These are phyloP conservation scores for Hirundo rustica DNA, from an alignment of 2,797 vertebrate genomes.

Conservation along the genomic window DNA sequence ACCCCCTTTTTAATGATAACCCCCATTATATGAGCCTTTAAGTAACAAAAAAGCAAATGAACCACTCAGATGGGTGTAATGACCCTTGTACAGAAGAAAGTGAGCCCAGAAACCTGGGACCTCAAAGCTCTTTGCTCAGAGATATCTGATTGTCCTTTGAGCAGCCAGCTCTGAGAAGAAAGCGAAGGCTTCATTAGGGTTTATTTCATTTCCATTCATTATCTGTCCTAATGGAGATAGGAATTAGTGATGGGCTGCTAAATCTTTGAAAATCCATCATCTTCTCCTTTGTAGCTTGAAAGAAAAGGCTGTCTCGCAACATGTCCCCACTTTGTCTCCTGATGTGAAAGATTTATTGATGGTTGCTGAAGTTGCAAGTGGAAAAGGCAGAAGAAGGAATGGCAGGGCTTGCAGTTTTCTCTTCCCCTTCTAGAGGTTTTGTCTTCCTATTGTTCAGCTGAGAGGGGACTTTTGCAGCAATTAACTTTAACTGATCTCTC, in stretches of 20 bases:
- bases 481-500: background rate
- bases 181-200: background rate
- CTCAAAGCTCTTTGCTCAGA: background rate
- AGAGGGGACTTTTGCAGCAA: background rate
- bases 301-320: background rate
- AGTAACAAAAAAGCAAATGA: conserved; percentile 24
- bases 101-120: background rate
- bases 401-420: background rate
- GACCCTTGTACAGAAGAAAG: background rate
- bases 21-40: background rate
- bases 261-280: background rate
- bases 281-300: background rate
- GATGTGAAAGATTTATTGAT: background rate
- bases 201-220: background rate
- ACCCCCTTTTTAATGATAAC: background rate
- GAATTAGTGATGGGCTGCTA: background rate
- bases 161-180: background rate
- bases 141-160: background rate
- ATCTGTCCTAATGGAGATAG: background rate
- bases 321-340: background rate
- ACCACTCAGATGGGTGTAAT: background rate
- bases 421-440: background rate
- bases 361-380: background rate
- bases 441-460: background rate
- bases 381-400: background rate